phyloP scores from a whole-genome alignment of 2,797 vertebrate species.

The Karalla daura region DNA sequence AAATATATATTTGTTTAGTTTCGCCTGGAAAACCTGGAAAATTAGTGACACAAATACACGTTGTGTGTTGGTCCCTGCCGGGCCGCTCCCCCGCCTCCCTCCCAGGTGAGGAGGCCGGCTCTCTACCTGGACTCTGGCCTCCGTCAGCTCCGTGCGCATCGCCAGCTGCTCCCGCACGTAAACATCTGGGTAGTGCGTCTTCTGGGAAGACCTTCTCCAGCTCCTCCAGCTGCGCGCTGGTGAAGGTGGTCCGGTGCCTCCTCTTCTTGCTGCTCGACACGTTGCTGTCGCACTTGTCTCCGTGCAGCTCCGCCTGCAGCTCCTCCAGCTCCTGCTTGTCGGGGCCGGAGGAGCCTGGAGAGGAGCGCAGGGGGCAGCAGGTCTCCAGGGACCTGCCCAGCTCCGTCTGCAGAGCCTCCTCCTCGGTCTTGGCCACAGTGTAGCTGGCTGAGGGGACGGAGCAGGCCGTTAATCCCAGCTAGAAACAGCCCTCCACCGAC shows the following conservation, averaged over 20 bases:
- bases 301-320: no score
- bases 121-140: constrained; percentile 98
- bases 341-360: constrained; percentile 84
- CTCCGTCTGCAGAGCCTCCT: constrained; percentile 87
- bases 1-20: no score
- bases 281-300: constrained; percentile 94
- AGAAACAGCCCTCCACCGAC: no score
- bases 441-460: constrained; percentile 84
- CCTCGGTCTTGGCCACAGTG: constrained; percentile 89
- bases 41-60: no score
- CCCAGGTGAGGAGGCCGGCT: no score
- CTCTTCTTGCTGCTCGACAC: constrained; percentile 99
- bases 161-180: constrained; percentile 98
- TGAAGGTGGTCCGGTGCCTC: constrained; percentile 96
- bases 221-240: constrained; percentile 96
- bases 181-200: constrained; percentile 98
- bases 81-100: no score
- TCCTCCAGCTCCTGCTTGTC: constrained; percentile 90
- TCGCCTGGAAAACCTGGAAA: no score
- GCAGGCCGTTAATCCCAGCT: no score
- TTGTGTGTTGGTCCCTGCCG: no score
- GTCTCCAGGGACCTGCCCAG: constrained; percentile 89
- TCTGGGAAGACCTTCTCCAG: constrained; percentile 99
- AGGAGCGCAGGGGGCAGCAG: constrained; percentile 89
- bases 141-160: constrained; percentile 96